phyloP scores from a whole-genome alignment of 2,797 vertebrate species.

The Gouania willdenowi region DNA sequence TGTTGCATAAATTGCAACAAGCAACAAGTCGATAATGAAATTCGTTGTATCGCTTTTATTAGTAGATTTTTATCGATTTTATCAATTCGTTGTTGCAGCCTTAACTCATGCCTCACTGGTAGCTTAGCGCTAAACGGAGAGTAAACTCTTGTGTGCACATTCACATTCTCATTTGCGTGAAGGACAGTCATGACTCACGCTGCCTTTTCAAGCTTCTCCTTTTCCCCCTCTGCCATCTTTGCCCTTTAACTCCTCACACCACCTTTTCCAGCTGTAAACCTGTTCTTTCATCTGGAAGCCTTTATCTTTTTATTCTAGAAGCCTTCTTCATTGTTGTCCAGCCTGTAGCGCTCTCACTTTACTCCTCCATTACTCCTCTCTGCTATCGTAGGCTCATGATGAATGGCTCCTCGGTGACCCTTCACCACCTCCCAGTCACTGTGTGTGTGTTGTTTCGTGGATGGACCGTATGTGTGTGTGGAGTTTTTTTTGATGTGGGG shows the following conservation, averaged over 20 bases:
- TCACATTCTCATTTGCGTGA: background rate
- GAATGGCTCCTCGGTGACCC: constrained; percentile 19
- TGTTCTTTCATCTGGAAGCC: background rate
- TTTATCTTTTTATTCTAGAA: background rate
- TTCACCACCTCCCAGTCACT: constrained; percentile 6
- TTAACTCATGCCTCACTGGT: too few species aligned
- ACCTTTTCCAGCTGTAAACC: background rate
- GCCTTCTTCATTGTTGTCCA: background rate
- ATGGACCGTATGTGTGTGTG: background rate
- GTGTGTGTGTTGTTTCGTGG: background rate
- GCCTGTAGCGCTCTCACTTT: background rate
- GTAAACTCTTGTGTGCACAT: background rate
- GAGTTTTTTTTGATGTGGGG: background rate
- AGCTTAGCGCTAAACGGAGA: constrained; percentile 1
- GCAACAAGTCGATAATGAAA: too few species aligned
- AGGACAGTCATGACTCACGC: constrained; percentile 5
- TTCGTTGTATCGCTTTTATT: too few species aligned
- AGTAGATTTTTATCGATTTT: too few species aligned
- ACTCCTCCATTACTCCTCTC: background rate
- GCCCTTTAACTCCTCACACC: background rate
- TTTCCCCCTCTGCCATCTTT: background rate
- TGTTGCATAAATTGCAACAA: too few species aligned
- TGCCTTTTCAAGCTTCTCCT: constrained; percentile 5
- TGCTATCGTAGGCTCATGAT: constrained; percentile 7
- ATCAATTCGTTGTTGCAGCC: too few species aligned